Evolutionary conservation across 2,113 vertebrate genomes (phyloP), one percentile per base, ranked within the genome.

Genomic region (Corythoichthys haematopterus): DNA sequence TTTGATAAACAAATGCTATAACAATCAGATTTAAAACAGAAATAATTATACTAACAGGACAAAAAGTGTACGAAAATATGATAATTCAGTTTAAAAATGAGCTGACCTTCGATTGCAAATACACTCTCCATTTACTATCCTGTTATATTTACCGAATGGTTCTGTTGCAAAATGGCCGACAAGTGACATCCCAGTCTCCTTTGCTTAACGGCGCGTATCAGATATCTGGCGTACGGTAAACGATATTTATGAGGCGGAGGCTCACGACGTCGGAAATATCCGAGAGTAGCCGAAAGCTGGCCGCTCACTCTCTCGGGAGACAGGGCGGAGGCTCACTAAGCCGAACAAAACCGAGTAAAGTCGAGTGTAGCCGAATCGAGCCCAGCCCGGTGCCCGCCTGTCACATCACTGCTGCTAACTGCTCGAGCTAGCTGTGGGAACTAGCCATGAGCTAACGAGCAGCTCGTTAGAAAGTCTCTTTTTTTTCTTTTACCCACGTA

Each of bases 361-460:
- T 38, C 59, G 59, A 61, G 6, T 12, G 38, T 12, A 35, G 33
- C 55, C 33, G 55, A 56, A 28, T 13, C 3, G 10, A 84, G 79
- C 80, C 82, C 33, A 80, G 78, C 85, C 85, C 80, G 66, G 76
- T 77, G 73, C 67, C 76, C 73, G 70, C 70, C 80, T 65, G 68
- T 57, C 80, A 47, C 60, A 62, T 62, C 59, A 12, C 59, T 57
- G 79, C 73, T 65, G 79, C 77, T 75, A 70, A 72, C 77, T 65
- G 14, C 64, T 60, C 63, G 53, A 46, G 59, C 76, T 52, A 5
- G 53, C 71, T 76, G 0, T 1, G 51, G 7, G 62, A 76, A 80
- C 78, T 85, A 89, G 75, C 81, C 88, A 88, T 88, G 88, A 89
- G 84, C 88, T 89, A 88, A 89, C 84, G 14, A 79, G 75, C 2